These are phyloP conservation scores for Bruchidius siliquastri DNA, from an alignment of 2,888 invertebrate species.

Conservation along the genomic window DNA sequence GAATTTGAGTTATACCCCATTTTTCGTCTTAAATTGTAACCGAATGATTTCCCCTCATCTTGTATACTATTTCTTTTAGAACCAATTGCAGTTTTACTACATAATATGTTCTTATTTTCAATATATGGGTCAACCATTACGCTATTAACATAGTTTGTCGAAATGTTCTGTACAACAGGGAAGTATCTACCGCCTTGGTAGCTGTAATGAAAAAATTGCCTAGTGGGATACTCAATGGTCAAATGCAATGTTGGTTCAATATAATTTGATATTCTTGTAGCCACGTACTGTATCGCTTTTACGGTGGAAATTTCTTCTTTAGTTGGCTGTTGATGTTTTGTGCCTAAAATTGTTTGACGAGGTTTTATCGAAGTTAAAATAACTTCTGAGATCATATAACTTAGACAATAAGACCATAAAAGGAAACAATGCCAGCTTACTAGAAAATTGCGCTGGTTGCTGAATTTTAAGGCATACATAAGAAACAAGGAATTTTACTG, in stretches of 20 bases:
- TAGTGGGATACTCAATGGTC: slow-evolving; percentile 14
- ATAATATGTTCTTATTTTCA: neutral
- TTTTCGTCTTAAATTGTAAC: neutral
- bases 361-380: neutral
- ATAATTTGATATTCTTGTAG: slow-evolving; percentile 14
- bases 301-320: neutral
- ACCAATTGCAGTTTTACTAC: neutral
- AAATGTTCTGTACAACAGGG: neutral
- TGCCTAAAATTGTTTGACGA: neutral
- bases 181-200: slow-evolving; percentile 2
- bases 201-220: slow-evolving; percentile 14
- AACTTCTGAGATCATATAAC: no score
- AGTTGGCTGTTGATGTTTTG: neutral
- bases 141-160: neutral
- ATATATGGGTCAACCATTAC: neutral
- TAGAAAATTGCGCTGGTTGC: no score
- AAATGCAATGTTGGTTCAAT: slow-evolving; percentile 21
- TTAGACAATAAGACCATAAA: no score
- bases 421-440: no score
- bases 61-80: neutral
- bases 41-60: neutral
- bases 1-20: neutral
- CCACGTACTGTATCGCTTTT: neutral
- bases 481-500: no score
- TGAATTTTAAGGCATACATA: no score